Conservation (phyloP, 2,113 vertebrate genomes). For the Ciconia stormi region DNA sequence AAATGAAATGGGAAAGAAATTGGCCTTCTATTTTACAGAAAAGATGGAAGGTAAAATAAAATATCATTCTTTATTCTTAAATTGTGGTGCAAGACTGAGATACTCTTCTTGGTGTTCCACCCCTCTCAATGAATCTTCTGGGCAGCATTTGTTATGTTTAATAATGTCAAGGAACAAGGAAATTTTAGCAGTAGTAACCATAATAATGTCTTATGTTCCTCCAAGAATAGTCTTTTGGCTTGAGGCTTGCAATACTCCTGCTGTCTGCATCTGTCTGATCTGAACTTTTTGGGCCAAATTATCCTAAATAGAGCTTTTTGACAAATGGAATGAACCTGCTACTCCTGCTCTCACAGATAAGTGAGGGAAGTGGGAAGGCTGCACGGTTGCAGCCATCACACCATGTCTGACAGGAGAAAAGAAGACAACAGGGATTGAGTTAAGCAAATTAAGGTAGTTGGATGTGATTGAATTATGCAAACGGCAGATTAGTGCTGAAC, state of each 20-base stretch:
- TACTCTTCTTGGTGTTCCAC: conserved; percentile 48
- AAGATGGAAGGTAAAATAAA: neutral
- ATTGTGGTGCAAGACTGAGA: conserved; percentile 10
- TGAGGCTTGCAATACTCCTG: conserved; percentile 39
- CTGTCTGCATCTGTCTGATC: conserved; percentile 59
- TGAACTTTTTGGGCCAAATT: conserved; percentile 54
- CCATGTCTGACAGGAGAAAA: neutral
- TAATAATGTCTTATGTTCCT: conserved; percentile 58
- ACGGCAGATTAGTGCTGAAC: neutral
- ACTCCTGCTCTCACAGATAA: neutral
- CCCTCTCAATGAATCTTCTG: conserved; percentile 49
- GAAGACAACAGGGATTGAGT: neutral
- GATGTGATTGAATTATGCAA: neutral
- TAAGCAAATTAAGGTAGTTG: neutral
- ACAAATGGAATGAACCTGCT: neutral
- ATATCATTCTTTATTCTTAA: conserved; percentile 31
- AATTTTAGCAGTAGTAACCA: conserved; percentile 66
- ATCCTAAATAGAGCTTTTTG: conserved; percentile 13
- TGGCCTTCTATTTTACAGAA: neutral
- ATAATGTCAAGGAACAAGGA: conserved; percentile 61
- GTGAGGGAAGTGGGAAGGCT: neutral
- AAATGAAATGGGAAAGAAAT: neutral
- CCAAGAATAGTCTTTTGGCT: conserved; percentile 57
- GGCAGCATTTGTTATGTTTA: conserved; percentile 62
- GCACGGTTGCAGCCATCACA: neutral